Conservation (phyloP, 2,888 invertebrate genomes). For the Arge pagana region DNA sequence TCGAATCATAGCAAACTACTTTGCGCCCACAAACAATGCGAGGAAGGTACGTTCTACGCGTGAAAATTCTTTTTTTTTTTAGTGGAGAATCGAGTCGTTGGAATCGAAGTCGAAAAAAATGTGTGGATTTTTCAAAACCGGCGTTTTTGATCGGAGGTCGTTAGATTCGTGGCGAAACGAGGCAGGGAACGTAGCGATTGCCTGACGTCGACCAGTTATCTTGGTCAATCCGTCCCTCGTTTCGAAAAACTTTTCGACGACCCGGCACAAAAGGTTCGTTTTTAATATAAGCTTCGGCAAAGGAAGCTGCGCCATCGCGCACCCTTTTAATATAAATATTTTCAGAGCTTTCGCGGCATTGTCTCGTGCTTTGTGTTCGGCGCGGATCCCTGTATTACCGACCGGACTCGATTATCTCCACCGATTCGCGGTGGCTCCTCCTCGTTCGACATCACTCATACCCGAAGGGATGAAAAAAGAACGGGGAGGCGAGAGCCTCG, state of each 20-base stretch:
- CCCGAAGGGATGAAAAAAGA: conserved; percentile 26
- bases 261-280: conserved; percentile 18
- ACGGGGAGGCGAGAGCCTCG: conserved; percentile 15
- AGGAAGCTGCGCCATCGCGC: conserved; percentile 9
- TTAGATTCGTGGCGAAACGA: too few relatives aligned
- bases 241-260: conserved; percentile 6
- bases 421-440: conserved; percentile 41
- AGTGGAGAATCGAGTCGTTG: too few relatives aligned
- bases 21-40: too few relatives aligned
- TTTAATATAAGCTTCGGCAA: conserved; percentile 24
- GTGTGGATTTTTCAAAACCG: too few relatives aligned
- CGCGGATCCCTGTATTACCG: conserved; percentile 34
- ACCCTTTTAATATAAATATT: conserved; percentile 34
- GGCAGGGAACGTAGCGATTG: too few relatives aligned
- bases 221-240: too few relatives aligned
- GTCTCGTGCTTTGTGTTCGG: conserved; percentile 19
- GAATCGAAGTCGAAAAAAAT: too few relatives aligned
- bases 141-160: too few relatives aligned
- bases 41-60: neutral
- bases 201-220: too few relatives aligned
- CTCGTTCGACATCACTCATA: too few relatives aligned
- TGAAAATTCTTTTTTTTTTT: neutral
- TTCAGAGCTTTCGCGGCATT: conserved; percentile 23
- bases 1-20: too few relatives aligned
- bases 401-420: conserved; percentile 43